These are phyloP conservation scores for Myiagra hebetior DNA, from an alignment of 2,113 vertebrate genomes.

Conservation along the genomic window DNA sequence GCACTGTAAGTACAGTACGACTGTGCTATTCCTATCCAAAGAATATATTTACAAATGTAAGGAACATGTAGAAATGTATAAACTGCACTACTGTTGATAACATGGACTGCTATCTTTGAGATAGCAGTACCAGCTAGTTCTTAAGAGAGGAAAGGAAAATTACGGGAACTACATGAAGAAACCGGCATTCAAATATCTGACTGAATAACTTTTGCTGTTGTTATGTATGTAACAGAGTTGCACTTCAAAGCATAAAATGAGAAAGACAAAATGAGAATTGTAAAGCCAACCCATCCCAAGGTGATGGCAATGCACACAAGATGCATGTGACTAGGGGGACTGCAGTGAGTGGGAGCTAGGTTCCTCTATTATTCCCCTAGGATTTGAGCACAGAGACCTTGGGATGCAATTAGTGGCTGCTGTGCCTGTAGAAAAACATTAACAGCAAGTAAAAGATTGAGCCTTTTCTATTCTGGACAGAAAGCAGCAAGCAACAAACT, in stretches of 20 bases:
- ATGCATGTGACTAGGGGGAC: neutral
- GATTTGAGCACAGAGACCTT: neutral
- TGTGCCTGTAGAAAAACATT: constrained; percentile 33
- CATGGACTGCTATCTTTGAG: neutral
- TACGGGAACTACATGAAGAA: neutral
- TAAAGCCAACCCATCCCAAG: neutral
- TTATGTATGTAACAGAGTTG: neutral
- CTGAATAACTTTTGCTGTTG: neutral
- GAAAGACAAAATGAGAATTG: neutral
- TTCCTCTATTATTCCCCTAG: neutral
- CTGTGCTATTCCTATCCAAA: neutral
- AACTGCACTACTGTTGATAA: neutral
- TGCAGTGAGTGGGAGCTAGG: neutral
- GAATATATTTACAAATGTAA: neutral
- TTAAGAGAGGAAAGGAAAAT: neutral
- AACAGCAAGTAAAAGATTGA: constrained; percentile 33
- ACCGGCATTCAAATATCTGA: neutral
- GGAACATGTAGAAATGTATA: neutral
- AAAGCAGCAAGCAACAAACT: neutral
- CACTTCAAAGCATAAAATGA: neutral
- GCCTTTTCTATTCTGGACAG: constrained; percentile 1
- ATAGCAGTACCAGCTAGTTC: neutral
- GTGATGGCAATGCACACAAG: neutral
- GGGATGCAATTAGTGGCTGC: constrained; percentile 12
- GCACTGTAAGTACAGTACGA: neutral